Evolutionary conservation across 1,140 invertebrate genomes (phyloP).

Genomic region (Tenebrio molitor): DNA sequence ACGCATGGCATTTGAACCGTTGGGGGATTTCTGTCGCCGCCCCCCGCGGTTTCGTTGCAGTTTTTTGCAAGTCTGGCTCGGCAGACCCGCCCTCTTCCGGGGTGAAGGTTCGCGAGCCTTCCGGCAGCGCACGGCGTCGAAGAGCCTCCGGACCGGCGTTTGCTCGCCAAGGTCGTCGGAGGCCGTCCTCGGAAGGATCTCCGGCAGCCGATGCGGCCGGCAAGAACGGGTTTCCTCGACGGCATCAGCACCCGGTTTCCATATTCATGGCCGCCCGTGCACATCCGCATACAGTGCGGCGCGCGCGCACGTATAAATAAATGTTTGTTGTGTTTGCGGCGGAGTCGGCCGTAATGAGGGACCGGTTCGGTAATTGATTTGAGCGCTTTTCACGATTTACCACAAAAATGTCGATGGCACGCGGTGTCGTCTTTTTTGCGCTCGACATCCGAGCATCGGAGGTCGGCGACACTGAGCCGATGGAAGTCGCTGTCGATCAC

Average conservation of each 20-base stretch:
- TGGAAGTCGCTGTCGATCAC: too few species aligned
- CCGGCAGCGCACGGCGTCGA: background rate
- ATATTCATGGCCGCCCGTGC: conserved; percentile 16
- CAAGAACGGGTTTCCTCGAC: conserved; percentile 17
- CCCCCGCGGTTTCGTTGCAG: too few species aligned
- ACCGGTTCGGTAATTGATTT: conserved; percentile 31
- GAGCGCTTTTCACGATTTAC: conserved; percentile 19
- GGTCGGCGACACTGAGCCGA: background rate
- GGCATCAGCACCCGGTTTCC: conserved; percentile 17
- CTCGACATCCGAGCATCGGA: background rate
- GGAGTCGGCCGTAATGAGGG: conserved; percentile 32
- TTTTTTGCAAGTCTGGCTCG: too few species aligned
- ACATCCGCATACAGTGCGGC: too few species aligned
- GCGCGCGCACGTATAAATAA: too few species aligned
- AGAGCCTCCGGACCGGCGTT: conserved; percentile 6
- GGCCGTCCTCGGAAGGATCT: conserved; percentile 21
- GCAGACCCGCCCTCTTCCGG: too few species aligned
- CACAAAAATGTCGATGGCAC: conserved; percentile 24
- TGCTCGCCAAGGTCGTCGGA: background rate
- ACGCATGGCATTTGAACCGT: too few species aligned
- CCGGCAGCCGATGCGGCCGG: background rate
- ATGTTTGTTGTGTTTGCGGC: too few species aligned
- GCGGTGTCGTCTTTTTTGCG: background rate
- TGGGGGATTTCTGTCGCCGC: too few species aligned
- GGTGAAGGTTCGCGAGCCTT: background rate